Evolutionary conservation across 2,888 invertebrate genomes (phyloP).

Genomic region (Euplagia quadripunctaria): DNA sequence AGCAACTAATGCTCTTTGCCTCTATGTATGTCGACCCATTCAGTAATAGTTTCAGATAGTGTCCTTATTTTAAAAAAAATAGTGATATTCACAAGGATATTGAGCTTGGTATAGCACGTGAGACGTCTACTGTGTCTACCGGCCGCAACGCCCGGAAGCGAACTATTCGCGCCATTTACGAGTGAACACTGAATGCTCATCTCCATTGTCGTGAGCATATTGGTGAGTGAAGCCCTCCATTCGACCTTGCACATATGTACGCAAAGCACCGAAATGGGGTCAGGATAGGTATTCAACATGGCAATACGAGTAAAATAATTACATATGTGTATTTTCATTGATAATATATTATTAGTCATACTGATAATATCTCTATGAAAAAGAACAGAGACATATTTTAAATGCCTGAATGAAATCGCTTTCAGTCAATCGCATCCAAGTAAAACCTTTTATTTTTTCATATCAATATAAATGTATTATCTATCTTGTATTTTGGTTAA

Average conservation of each 20-base stretch:
- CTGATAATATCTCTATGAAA: neutral
- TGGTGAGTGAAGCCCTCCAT: constrained; percentile 56
- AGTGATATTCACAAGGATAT: constrained; percentile 39
- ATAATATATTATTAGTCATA: constrained; percentile 16
- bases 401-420: neutral
- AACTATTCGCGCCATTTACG: constrained; percentile 73
- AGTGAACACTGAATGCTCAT: constrained; percentile 61
- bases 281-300: constrained; percentile 29
- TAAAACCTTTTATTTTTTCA: neutral
- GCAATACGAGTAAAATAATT: neutral
- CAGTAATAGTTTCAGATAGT: neutral
- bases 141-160: constrained; percentile 63
- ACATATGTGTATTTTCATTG: neutral
- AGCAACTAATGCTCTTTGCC: neutral
- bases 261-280: constrained; percentile 36
- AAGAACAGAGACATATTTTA: neutral
- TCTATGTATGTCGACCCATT: too few species aligned
- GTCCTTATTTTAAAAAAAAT: constrained; percentile 21
- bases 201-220: constrained; percentile 64
- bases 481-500: neutral
- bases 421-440: neutral
- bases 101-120: constrained; percentile 23
- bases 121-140: constrained; percentile 27
- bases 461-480: too few species aligned
- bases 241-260: constrained; percentile 42